Percentiles rank a stretch among this genome's conserved stretches.
Conservation (phyloP, 2,888 invertebrate genomes). For the Dynastes grantii region DNA sequence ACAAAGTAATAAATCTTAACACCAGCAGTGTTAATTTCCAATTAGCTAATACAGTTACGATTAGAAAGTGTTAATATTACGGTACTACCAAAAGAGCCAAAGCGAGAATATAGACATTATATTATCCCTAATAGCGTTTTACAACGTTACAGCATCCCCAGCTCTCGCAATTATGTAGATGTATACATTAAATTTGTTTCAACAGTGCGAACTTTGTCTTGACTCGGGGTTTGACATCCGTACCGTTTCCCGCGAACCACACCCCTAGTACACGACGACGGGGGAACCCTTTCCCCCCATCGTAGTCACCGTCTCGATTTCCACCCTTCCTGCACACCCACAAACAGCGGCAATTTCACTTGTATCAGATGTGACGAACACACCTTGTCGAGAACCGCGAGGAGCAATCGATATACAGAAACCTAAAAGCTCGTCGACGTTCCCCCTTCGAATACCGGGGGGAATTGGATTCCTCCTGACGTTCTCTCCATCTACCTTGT, state of each 20-base stretch:
- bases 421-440: constrained; percentile 49
- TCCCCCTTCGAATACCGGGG: constrained; percentile 33
- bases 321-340: constrained; percentile 62
- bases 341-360: constrained; percentile 70
- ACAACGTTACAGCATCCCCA: constrained; percentile 24
- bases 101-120: constrained; percentile 22
- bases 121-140: constrained; percentile 15
- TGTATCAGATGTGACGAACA: constrained; percentile 70
- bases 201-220: constrained; percentile 31
- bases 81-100: not conserved
- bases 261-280: constrained; percentile 29
- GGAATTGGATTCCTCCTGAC: constrained; percentile 31
- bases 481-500: constrained; percentile 48
- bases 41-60: not conserved
- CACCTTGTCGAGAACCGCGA: constrained; percentile 67
- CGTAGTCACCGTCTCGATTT: constrained; percentile 36
- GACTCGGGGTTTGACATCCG: constrained; percentile 41
- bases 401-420: constrained; percentile 68
- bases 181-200: constrained; percentile 44
- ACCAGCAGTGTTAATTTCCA: no score
- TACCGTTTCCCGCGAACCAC: constrained; percentile 40
- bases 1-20: no score
- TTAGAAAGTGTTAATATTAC: not conserved
- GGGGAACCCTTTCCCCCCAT: not conserved
- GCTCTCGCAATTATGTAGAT: constrained; percentile 35